Base-by-base conservation (phyloP, 2,113 vertebrate genomes). In the Gymnobelideus leadbeateri region DNA sequence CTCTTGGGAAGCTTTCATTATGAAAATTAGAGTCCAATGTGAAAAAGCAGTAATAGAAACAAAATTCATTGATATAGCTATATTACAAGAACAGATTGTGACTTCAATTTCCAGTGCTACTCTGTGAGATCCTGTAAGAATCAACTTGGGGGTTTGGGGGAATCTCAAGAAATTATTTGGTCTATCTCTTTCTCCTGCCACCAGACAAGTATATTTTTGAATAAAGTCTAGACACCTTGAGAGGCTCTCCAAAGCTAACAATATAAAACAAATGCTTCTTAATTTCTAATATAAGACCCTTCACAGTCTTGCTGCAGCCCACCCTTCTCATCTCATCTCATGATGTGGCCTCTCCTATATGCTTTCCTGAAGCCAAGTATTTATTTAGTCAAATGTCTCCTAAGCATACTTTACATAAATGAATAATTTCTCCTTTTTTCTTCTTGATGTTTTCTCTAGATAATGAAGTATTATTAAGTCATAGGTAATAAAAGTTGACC, bases 401-500 rank as follows among this genome's bases (percentile, higher is more conserved):
- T 77, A 16, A n/a, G 61, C 14, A n/a, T n/a, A 77, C 37, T 77
- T 77, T 77, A 77, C 37, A 77, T 77, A 77, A 77, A 77, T 77
- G 31, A 77, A 77, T 77, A 77, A 77, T 84, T 84, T 84, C 68
- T 84, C n/a, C n/a, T 84, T 84, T 84, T 84, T 84, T 84, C 68
- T 77, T 43, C 68, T 8, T 43, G 68, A 84, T 43, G n/a, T 43
- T 84, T 84, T 84, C 68, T 84, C n/a, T 84, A 43, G 68, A 84
- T 84, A 84, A 43, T 84, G 19, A 43, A 84, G 68, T 23, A 84
- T 84, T 43, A 84, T 84, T 84, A 84, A 43, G 68, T 84, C 43
- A 84, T 43, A 43, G 68, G 43, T 84, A 84, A 43, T 43, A 84
- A 43, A 43, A 84, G 16, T 23, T 84, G 68, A 84, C 37, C 68